Base-by-base conservation (phyloP, 2,797 vertebrate species). In the Eulemur mongoz region DNA sequence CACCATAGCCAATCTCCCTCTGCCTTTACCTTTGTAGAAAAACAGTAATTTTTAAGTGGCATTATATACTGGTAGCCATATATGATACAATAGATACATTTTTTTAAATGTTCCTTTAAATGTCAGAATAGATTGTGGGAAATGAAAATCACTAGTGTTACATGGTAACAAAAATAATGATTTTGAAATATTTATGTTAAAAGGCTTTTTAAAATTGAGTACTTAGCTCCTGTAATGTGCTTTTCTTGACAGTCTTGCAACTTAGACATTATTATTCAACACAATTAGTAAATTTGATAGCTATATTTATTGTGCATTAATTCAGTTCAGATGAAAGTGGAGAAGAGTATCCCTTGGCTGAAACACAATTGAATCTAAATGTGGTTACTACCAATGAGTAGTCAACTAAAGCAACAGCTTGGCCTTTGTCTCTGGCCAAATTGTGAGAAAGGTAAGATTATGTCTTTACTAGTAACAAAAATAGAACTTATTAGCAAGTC, bases 131-230 rank as follows among this genome's bases (percentile, higher is more conserved):
- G 2, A 38, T 90, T 97, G 25, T 86, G 38, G 90, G 38, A 93
- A 92, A 73, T 84, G 35, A 95, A 78, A 61, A 86, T 96, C 92
- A 67, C 20, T 92, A 43, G 23, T 93, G 52, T 69, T 95, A 85
- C 94, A 89, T 80, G 69, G 18, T 52, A 88, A 59, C 13, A 90
- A 89, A 97, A 95, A 27, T 0, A 2, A 96, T 85, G 88, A 94
- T 93, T 88, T 94, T 91, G 48, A 89, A 40, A 96, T 97, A 95
- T 96, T 96, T 89, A 52, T 84, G 86, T 63, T 89, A 82, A 91
- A 93, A 93, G 3, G 22, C 69, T 76, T 95, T 97, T 81, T 40
- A 91, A 93, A 97, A 90, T 61, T 67, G 32, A 92, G 9, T 87
- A 43, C 50, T 92, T 95, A 73, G 65, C 48, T 89, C 93, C 40